phyloP scores from a whole-genome alignment of 2,113 vertebrate species.

The Tragelaphus strepsiceros region DNA sequence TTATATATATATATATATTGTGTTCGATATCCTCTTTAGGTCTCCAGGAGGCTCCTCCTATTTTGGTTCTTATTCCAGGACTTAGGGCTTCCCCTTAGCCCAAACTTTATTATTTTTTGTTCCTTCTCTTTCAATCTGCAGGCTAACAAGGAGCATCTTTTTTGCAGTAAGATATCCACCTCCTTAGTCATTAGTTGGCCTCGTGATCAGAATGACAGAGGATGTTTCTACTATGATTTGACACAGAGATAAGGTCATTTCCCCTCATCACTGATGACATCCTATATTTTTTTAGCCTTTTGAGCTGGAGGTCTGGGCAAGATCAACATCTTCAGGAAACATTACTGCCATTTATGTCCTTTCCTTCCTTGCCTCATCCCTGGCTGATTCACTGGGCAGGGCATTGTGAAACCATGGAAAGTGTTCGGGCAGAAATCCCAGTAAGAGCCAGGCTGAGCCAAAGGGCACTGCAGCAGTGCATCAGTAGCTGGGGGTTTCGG shows the following conservation, averaged over 20 bases:
- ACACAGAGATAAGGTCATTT: background rate
- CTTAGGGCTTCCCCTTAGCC: no score
- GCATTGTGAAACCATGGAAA: background rate
- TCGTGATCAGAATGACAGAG: background rate
- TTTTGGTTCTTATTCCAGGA: background rate
- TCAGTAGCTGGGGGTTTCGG: fast-evolving
- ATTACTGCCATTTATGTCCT: no score
- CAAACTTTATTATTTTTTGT: background rate
- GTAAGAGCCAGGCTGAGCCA: background rate
- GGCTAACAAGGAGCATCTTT: background rate
- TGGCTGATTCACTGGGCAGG: background rate
- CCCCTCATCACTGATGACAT: background rate
- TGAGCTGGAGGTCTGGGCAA: background rate
- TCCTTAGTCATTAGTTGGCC: background rate
- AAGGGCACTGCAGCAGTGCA: fast-evolving
- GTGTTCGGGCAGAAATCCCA: background rate
- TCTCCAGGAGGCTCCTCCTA: background rate
- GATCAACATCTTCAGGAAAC: background rate
- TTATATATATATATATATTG: fast-evolving
- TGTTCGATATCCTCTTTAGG: no score
- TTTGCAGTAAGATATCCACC: background rate
- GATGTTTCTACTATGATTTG: background rate
- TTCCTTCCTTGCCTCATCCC: background rate
- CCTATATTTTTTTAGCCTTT: background rate
- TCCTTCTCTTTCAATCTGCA: background rate